Conservation (phyloP, 2,113 vertebrate species). For the Empidonax alnorum region DNA sequence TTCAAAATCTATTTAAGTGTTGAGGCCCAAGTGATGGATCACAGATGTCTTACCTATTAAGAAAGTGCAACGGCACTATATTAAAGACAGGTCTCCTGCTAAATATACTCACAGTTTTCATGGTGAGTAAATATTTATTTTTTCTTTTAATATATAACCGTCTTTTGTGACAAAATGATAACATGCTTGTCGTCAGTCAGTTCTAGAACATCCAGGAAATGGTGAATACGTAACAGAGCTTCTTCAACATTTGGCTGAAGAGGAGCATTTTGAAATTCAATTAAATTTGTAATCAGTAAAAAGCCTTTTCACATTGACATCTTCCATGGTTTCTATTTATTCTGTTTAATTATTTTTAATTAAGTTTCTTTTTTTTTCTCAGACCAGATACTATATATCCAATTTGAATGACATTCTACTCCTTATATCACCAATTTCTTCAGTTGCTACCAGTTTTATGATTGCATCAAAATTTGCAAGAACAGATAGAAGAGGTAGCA, state of each 20-base stretch:
- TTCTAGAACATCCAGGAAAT: neutral
- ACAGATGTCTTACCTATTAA: neutral
- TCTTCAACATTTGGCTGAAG: neutral
- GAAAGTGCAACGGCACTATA: neutral
- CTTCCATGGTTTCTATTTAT: neutral
- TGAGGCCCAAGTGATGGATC: neutral
- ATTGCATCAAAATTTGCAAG: neutral
- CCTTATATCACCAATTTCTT: neutral
- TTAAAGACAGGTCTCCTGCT: neutral
- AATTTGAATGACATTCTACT: neutral
- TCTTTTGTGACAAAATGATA: conserved; percentile 15
- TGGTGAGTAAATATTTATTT: neutral
- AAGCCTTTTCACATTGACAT: neutral
- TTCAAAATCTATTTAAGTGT: neutral
- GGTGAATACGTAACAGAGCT: neutral
- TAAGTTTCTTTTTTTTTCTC: neutral
- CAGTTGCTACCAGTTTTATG: neutral
- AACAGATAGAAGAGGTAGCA: neutral
- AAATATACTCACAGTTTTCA: neutral
- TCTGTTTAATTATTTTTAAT: neutral
- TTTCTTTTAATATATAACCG: neutral
- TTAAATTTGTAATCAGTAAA: conserved; percentile 11
- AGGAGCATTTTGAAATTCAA: conserved; percentile 6
- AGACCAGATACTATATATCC: neutral
- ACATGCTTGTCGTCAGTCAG: neutral